These are phyloP conservation scores for Pseudorasbora parva DNA, from an alignment of 2,113 vertebrate species.

Conservation along the genomic window DNA sequence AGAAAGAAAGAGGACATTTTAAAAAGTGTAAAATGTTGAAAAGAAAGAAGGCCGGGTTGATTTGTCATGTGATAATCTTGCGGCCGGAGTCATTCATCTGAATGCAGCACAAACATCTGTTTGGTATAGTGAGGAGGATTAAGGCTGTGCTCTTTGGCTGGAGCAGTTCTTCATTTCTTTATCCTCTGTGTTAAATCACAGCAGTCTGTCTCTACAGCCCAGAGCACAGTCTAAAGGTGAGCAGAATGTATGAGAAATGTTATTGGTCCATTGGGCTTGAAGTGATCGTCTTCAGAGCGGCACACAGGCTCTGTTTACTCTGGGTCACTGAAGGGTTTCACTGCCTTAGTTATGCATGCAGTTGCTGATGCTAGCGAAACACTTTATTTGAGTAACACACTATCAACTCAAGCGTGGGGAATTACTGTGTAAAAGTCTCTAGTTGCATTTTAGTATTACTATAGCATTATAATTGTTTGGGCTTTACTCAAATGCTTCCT, in stretches of 20 bases:
- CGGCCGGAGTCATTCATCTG: conserved; percentile 25
- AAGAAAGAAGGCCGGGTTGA: no score
- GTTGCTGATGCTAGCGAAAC: conserved; percentile 2
- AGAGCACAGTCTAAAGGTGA: conserved; percentile 36
- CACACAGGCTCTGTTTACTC: conserved; percentile 23
- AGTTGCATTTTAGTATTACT: no score
- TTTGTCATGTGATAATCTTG: conserved; percentile 16
- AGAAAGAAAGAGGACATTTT: no score
- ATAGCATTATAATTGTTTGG: no score
- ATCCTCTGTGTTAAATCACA: conserved; percentile 49
- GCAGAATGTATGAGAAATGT: conserved; percentile 27
- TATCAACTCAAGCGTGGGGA: no score
- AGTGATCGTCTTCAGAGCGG: conserved; percentile 41
- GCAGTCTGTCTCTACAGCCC: conserved; percentile 25
- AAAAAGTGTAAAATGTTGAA: no score
- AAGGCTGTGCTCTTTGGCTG: conserved; percentile 24
- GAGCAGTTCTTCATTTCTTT: conserved; percentile 41
- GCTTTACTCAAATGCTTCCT: background rate
- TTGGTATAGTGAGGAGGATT: conserved; percentile 36
- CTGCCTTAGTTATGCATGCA: background rate
- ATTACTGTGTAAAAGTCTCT: no score
- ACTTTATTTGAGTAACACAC: background rate
- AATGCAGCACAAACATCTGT: conserved; percentile 26
- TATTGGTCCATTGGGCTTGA: conserved; percentile 8
- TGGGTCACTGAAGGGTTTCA: conserved; percentile 26